Evolutionary conservation across 1,140 invertebrate species (phyloP).

Genomic region (Trypoxylus dichotomus): DNA sequence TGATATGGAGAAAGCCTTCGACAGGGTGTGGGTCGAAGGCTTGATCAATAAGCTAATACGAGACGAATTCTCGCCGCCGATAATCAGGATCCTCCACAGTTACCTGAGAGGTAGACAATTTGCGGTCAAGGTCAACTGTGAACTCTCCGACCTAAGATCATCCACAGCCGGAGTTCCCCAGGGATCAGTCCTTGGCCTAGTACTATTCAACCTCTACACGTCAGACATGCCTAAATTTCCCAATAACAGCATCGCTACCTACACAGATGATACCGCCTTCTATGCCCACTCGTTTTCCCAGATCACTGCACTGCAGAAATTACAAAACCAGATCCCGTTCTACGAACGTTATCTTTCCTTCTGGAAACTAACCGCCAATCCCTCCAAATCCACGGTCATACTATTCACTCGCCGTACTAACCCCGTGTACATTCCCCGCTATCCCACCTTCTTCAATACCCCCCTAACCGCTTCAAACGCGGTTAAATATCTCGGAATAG

Average conservation of each 20-base stretch:
- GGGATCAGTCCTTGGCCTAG: slow-evolving; percentile 37
- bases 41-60: slow-evolving; percentile 38
- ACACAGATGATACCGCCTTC: slow-evolving; percentile 44
- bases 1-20: slow-evolving; percentile 43
- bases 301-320: not conserved
- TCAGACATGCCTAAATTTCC: slow-evolving; percentile 35
- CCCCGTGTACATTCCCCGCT: no score
- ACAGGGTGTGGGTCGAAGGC: slow-evolving; percentile 41
- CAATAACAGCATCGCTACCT: slow-evolving; percentile 33
- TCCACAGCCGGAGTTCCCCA: slow-evolving; percentile 43
- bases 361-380: no score
- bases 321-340: no score
- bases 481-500: no score
- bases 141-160: not conserved
- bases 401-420: no score
- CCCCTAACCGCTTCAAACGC: no score
- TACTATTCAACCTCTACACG: slow-evolving; percentile 39
- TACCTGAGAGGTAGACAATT: slow-evolving; percentile 35
- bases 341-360: no score
- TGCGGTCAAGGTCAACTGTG: slow-evolving; percentile 19
- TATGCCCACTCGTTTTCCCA: slow-evolving; percentile 3
- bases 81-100: slow-evolving; percentile 23
- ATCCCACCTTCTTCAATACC: no score
- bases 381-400: no score
- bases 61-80: slow-evolving; percentile 16